Percentiles rank a stretch among this genome's conserved stretches.
These are phyloP conservation scores for Bettongia penicillata DNA, from an alignment of 2,113 vertebrate genomes.

Conservation along the genomic window DNA sequence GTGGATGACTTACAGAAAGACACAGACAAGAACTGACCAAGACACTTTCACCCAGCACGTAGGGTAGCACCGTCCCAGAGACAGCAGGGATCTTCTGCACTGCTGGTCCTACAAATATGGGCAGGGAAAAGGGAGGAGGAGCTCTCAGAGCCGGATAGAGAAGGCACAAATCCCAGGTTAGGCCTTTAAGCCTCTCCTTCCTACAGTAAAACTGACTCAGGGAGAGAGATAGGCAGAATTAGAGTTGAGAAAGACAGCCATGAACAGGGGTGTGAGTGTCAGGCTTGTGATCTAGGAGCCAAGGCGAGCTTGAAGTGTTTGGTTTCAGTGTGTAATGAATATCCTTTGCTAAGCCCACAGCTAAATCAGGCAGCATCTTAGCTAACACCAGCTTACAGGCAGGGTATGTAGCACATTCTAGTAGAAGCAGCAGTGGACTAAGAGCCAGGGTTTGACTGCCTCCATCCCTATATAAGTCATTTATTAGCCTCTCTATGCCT, in stretches of 20 bases:
- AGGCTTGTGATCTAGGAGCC: not conserved
- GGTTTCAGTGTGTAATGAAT: not conserved
- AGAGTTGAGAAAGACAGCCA: not conserved
- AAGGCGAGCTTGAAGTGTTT: not conserved
- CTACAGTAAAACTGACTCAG: not conserved
- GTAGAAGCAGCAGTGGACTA: not conserved
- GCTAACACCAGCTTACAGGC: not conserved
- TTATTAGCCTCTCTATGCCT: too few relatives aligned
- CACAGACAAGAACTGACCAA: not conserved
- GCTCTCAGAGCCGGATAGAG: not conserved
- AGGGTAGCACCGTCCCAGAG: not conserved
- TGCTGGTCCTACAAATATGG: not conserved
- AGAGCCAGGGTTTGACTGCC: not conserved
- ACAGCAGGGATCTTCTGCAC: not conserved
- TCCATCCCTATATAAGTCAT: not conserved
- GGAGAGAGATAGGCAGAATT: not conserved
- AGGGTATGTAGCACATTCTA: not conserved
- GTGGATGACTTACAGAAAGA: not conserved
- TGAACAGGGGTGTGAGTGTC: not conserved
- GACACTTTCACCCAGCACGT: not conserved
- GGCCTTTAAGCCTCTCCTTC: not conserved
- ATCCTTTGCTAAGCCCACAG: not conserved
- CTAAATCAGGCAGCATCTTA: not conserved
- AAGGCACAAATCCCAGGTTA: not conserved
- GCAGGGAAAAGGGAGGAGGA: not conserved